Percentiles rank a stretch among this genome's conserved stretches.
phyloP scores from a whole-genome alignment of 2,113 vertebrate species.

The Hystrix cristata region DNA sequence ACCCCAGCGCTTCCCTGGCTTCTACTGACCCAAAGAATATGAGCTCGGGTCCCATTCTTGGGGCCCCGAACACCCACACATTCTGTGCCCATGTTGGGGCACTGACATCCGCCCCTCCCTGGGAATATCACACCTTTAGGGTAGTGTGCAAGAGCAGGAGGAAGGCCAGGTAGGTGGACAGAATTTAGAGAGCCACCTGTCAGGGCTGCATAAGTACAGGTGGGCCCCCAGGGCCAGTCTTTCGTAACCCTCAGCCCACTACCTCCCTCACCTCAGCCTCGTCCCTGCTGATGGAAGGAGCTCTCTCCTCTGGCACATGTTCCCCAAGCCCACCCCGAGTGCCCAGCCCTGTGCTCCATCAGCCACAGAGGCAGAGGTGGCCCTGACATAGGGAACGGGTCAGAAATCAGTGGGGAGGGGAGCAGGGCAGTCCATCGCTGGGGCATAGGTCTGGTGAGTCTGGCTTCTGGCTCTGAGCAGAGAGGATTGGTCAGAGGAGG shows the following conservation, averaged over 20 bases:
- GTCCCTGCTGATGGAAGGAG: background rate
- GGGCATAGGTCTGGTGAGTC: background rate
- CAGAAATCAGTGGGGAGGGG: background rate
- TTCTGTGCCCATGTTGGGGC: background rate
- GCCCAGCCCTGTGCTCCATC: background rate
- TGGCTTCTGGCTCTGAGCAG: background rate
- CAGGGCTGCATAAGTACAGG: background rate
- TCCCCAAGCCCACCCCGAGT: background rate
- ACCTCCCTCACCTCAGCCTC: background rate
- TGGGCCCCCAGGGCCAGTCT: background rate
- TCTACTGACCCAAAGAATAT: background rate
- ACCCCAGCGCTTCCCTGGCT: background rate
- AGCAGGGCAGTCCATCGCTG: rapidly evolving
- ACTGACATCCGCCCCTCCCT: background rate
- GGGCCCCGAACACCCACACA: no score
- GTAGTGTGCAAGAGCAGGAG: background rate
- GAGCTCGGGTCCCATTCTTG: background rate
- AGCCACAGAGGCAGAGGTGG: rapidly evolving
- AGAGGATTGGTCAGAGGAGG: background rate
- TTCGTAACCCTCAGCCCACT: background rate
- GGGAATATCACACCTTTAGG: no score
- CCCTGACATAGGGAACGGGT: background rate
- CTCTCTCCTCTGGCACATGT: background rate
- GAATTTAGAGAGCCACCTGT: background rate
- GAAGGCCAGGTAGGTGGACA: rapidly evolving